Conservation (phyloP, 2,888 invertebrate species). For the Parascotia fuliginaria region DNA sequence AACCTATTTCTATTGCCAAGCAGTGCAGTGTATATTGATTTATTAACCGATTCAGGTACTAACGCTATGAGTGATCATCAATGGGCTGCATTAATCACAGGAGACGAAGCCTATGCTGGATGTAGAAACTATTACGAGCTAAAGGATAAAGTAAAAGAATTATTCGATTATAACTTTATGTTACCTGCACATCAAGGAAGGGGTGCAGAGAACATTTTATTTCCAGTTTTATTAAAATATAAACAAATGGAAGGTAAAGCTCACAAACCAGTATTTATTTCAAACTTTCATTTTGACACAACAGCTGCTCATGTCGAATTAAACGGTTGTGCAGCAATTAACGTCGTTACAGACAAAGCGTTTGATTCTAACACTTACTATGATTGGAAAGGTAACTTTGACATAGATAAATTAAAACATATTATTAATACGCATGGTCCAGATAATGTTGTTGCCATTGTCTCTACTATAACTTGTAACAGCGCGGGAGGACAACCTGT, state of each 20-base stretch:
- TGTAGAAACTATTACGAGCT: conserved; percentile 14
- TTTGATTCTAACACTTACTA: conserved; percentile 9
- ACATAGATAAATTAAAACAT: conserved; percentile 3
- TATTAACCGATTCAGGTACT: conserved; percentile 15
- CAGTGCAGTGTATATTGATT: conserved; percentile 12
- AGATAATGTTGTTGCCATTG: conserved; percentile 10
- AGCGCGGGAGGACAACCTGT: conserved; percentile 15
- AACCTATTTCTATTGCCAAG: conserved; percentile 15
- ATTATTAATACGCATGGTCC: conserved; percentile 5
- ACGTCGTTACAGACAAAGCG: conserved; percentile 12
- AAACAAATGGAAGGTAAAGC: conserved; percentile 4
- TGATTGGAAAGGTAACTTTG: conserved; percentile 19
- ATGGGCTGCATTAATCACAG: conserved; percentile 16
- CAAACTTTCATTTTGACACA: conserved; percentile 23
- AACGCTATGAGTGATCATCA: conserved; percentile 19
- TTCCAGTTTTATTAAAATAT: conserved; percentile 11
- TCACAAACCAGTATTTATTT: conserved; percentile 10
- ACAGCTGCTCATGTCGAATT: conserved; percentile 17
- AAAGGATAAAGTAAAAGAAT: conserved; percentile 13
- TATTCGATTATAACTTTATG: conserved; percentile 13
- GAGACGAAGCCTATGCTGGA: conserved; percentile 16
- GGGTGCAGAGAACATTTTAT: conserved; percentile 17
- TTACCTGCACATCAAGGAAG: conserved; percentile 16
- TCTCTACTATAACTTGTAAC: conserved; percentile 15
- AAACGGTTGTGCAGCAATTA: conserved; percentile 10